A percentile compares a stretch with the other conserved stretches of the same genome.
Conservation (phyloP, 2,113 vertebrate genomes). For the Hydrochoerus hydrochaeris region DNA sequence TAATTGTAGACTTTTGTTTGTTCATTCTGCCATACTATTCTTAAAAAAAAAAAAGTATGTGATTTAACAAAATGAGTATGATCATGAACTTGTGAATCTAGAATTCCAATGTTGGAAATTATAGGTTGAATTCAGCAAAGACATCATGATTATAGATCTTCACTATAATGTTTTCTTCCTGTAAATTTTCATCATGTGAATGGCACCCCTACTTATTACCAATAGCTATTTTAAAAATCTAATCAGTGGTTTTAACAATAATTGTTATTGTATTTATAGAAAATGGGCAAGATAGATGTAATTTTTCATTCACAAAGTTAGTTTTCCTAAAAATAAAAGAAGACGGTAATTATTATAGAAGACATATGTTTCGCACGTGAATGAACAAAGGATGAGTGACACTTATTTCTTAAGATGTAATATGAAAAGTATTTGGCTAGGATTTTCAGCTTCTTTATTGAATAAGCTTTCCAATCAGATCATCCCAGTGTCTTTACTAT, state of each 20-base stretch:
- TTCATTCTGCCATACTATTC: constrained; percentile 17
- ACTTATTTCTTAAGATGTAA: constrained; percentile 37
- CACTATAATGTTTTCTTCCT: constrained; percentile 54
- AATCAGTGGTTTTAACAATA: constrained; percentile 59
- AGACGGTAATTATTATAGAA: constrained; percentile 68
- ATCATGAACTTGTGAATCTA: constrained; percentile 27
- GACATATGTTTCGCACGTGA: constrained; percentile 58
- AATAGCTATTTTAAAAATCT: constrained; percentile 71
- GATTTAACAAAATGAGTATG: constrained; percentile 55
- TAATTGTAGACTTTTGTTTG: not conserved
- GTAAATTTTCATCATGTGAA: constrained; percentile 59
- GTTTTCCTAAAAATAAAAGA: constrained; percentile 71
- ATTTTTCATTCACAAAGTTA: constrained; percentile 66
- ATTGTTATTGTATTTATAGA: constrained; percentile 70
- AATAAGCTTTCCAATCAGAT: constrained; percentile 17
- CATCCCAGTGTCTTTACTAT: not conserved
- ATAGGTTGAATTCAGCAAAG: constrained; percentile 59
- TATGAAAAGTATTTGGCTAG: constrained; percentile 29
- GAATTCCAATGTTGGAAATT: constrained; percentile 67
- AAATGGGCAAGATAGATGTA: constrained; percentile 57
- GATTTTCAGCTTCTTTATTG: not conserved
- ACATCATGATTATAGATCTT: constrained; percentile 60
- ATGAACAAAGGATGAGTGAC: constrained; percentile 41
- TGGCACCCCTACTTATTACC: constrained; percentile 68
- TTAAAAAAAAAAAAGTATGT: not conserved